Evolutionary conservation across 2,888 invertebrate genomes (phyloP), one percentile per base, ranked within the genome.

Genomic region (Dynastes maya): DNA sequence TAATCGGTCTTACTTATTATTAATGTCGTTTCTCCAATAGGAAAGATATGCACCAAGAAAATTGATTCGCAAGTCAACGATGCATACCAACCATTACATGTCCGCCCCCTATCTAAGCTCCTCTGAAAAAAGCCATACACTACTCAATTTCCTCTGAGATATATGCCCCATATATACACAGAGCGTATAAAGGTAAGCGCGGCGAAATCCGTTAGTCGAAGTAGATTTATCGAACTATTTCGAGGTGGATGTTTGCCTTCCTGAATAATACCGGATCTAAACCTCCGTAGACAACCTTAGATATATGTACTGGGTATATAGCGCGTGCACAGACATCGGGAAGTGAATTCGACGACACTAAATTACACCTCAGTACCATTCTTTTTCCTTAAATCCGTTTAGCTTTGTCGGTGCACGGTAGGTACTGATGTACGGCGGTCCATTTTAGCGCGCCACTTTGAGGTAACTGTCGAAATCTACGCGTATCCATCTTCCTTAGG

Each of bases 201-300:
- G 11, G 51, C 11, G 22, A 51, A 68, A 68, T 53, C 68, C 68
- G 68, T 68, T 68, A 68, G 68, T 68, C 68, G 68, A 68, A 68
- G 68, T 68, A 68, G 68, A 68, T 68, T 68, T 68, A 68, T 68
- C 68, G 68, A 68, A 68, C 68, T 51, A 68, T 68, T 68, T 51
- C 68, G 68, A 49, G 68, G 68, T 51, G 51, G 68, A 68, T 68
- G 68, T 68, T 68, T 68, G 68, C 68, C 29, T 27, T 51, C 51
- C 32, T 51, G 68, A 68, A 68, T 68, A 71, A 58, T 71, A 55
- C 71, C 22, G 71, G 55, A 55, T 37, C 55, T 37, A 55, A 71
- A 71, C 37, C 32, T 71, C 55, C 53, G 53, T 22, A 55, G 55
- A 55, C 71, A 71, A 37, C 71, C 55, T 40, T 53, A 58, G 40